Percentiles rank a stretch among this genome's conserved stretches.
These are phyloP conservation scores for Oceanites oceanicus DNA, from an alignment of 2,113 vertebrate genomes.

Conservation along the genomic window DNA sequence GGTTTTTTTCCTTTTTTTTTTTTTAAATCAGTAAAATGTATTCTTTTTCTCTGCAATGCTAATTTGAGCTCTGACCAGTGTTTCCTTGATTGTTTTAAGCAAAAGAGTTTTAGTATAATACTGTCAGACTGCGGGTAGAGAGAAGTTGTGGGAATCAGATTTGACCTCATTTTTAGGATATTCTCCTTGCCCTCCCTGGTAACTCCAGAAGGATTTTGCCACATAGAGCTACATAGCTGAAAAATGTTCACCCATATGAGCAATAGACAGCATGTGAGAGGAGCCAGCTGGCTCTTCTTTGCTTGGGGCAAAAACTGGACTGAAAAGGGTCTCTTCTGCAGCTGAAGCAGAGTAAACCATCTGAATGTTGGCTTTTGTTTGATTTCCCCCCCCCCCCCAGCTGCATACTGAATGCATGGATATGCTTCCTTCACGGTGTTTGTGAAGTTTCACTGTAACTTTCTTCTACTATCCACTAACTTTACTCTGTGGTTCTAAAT, in stretches of 20 bases:
- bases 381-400: not conserved
- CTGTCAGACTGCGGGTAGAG: not conserved
- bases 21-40: not conserved
- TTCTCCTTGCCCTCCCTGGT: fast-evolving
- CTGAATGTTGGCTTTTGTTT: not conserved
- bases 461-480: not conserved
- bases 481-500: not conserved
- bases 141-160: not conserved
- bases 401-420: not conserved
- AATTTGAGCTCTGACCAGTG: not conserved
- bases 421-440: not conserved
- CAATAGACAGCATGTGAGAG: not conserved
- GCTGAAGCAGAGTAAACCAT: not conserved
- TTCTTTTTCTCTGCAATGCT: not conserved
- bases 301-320: not conserved
- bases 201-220: not conserved
- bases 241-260: not conserved
- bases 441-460: not conserved
- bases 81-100: not conserved
- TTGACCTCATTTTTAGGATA: not conserved
- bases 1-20: not conserved
- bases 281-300: not conserved
- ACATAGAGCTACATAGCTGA: not conserved
- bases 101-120: not conserved
- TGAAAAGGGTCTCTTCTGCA: not conserved